A percentile compares a stretch with the other conserved stretches of the same genome.
These are phyloP conservation scores for Ariolimax columbianus DNA, from an alignment of 2,888 invertebrate species.

Conservation along the genomic window DNA sequence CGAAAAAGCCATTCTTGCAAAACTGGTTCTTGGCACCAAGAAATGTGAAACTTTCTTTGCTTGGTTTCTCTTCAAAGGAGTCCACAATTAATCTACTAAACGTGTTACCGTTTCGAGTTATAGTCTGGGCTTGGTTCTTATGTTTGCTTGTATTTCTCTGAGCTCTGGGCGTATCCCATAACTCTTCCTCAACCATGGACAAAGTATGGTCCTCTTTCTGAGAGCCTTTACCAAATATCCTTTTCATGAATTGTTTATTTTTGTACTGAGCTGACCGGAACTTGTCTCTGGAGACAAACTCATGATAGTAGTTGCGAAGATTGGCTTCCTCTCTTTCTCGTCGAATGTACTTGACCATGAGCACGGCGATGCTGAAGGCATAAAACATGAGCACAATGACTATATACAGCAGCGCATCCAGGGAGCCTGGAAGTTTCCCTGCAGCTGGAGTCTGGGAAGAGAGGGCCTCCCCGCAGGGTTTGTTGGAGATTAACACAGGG, in stretches of 20 bases:
- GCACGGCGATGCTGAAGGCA: slow-evolving; percentile 68
- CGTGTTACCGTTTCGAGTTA: slow-evolving; percentile 29
- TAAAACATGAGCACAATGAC: slow-evolving; percentile 71
- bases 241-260: slow-evolving; percentile 48
- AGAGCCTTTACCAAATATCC: slow-evolving; percentile 34
- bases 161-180: background rate
- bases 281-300: slow-evolving; percentile 59
- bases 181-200: slow-evolving; percentile 20
- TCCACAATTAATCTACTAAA: slow-evolving; percentile 44
- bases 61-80: slow-evolving; percentile 17
- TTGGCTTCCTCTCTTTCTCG: slow-evolving; percentile 68
- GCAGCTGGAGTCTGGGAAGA: slow-evolving; percentile 48
- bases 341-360: slow-evolving; percentile 70
- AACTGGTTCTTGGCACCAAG: slow-evolving; percentile 49
- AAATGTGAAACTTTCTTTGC: slow-evolving; percentile 47
- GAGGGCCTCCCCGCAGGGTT: slow-evolving; percentile 45
- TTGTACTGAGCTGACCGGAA: slow-evolving; percentile 49
- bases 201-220: background rate
- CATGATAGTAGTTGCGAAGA: slow-evolving; percentile 67
- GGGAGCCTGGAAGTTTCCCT: slow-evolving; percentile 45
- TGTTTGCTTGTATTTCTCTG: background rate
- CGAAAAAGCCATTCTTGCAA: slow-evolving; percentile 44
- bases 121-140: slow-evolving; percentile 34
- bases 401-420: slow-evolving; percentile 69
- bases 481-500: slow-evolving; percentile 25